These are phyloP conservation scores for Empidonax alnorum DNA, from an alignment of 2,113 vertebrate genomes.

Conservation along the genomic window DNA sequence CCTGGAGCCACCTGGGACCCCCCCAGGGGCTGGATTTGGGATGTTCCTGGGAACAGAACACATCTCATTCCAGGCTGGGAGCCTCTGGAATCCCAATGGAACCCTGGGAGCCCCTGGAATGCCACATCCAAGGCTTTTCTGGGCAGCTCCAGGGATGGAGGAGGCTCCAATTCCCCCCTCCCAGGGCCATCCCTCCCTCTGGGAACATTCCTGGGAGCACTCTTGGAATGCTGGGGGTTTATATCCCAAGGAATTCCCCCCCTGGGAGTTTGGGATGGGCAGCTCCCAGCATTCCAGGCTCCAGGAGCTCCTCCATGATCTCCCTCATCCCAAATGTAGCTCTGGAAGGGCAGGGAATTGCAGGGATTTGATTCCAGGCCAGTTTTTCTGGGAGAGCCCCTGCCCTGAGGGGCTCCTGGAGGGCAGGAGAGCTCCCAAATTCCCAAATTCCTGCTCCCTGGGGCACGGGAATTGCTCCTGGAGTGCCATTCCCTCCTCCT, in stretches of 20 bases:
- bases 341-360: conserved; percentile 3
- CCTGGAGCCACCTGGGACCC: not conserved
- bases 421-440: not conserved
- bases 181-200: too few species aligned
- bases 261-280: not conserved
- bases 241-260: not conserved
- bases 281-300: conserved; percentile 24
- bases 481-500: not conserved
- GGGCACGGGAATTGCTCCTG: not conserved
- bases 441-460: rapidly evolving
- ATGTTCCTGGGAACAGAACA: rapidly evolving
- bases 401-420: not conserved
- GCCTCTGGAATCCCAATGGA: not conserved
- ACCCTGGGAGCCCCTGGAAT: not conserved
- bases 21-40: rapidly evolving
- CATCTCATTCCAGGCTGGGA: too few species aligned
- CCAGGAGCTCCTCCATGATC: not conserved
- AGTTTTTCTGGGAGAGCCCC: not conserved
- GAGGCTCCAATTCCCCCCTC: not conserved
- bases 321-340: conserved; percentile 50
- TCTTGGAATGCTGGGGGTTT: not conserved
- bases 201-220: too few species aligned
- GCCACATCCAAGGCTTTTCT: not conserved
- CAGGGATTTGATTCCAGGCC: not conserved
- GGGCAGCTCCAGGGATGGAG: not conserved